Evolutionary conservation across 2,888 invertebrate genomes (phyloP), one percentile per base, ranked within the genome.

Genomic region (Agrochola litura): DNA sequence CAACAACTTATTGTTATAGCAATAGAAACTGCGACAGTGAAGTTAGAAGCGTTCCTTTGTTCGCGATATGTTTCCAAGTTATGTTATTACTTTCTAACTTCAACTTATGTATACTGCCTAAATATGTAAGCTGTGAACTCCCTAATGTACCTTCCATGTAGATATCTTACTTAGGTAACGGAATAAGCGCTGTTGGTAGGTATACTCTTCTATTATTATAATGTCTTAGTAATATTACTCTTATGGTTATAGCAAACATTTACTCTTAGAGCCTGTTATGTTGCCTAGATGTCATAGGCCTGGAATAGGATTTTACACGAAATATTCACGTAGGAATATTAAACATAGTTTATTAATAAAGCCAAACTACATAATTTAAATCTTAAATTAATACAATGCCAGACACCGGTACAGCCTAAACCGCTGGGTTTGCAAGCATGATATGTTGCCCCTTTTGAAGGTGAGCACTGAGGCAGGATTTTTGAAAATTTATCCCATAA

Each of bases 41-140:
- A 81, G 58, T 71, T 52, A 56, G 37, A 69, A 52, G 65, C 72
- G 72, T 46, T 80, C 60, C 81, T 84, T 69, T 84, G 84, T 84
- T 66, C 73, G 54, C 61, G 81, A 58, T 73, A n/a, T 66, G 56
- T 65, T 16, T 8, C 37, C 63, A 56, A 83, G 66, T 82, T 82
- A 70, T 41, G 83, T 71, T 82, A 85, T 85, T 83, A 83, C 83
- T 85, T 85, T 67, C 52, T 60, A 82, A 82, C 86, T 73, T 70
- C 37, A 77, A 73, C 69, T 71, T 83, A 73, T 58, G 84, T 61
- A 56, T 69, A 56, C 61, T 56, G 52, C 56, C 46, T 84, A 65
- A 68, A 80, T 56, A 81, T 54, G 46, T 54, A 67, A 63, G 76
- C 83, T 49, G 78, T 65, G 83, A 70, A 60, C 79, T 83, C 79